Percentiles rank a stretch among this genome's conserved stretches.
These are phyloP conservation scores for Yponomeuta malinellus DNA, from an alignment of 2,888 invertebrate genomes.

Conservation along the genomic window DNA sequence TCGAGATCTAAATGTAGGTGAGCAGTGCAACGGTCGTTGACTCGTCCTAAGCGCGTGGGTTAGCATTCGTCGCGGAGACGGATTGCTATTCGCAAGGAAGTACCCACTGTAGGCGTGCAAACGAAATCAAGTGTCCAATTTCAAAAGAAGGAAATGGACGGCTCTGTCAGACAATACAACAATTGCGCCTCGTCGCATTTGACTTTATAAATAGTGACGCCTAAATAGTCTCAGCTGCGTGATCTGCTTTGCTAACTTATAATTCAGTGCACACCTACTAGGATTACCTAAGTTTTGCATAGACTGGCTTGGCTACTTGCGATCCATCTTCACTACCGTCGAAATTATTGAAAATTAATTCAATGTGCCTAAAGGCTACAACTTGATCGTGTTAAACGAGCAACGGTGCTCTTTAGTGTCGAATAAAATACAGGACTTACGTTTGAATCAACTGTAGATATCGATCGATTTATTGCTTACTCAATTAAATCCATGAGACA, in stretches of 20 bases:
- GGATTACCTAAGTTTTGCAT: background rate
- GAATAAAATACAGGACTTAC: too few species aligned
- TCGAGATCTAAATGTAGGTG: background rate
- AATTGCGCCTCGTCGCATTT: conserved; percentile 57
- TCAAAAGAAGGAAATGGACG: conserved; percentile 55
- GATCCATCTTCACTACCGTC: too few species aligned
- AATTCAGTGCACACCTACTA: background rate
- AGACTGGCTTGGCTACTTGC: background rate
- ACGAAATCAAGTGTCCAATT: conserved; percentile 35
- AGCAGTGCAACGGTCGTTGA: background rate
- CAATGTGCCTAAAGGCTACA: too few species aligned
- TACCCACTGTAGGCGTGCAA: conserved; percentile 35
- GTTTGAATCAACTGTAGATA: too few species aligned
- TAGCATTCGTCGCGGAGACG: background rate
- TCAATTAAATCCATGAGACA: background rate
- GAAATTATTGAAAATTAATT: too few species aligned
- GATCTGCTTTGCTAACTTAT: conserved; percentile 12
- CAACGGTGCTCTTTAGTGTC: too few species aligned
- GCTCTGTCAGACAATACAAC: conserved; percentile 56
- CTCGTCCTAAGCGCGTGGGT: conserved; percentile 4
- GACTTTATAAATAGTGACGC: conserved; percentile 68
- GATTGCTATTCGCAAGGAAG: conserved; percentile 38
- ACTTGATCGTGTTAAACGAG: too few species aligned
- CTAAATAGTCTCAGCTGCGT: conserved; percentile 19
- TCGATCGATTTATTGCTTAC: too few species aligned